phyloP scores from a whole-genome alignment of 1,140 invertebrate species.

The Octopus sinensis region DNA sequence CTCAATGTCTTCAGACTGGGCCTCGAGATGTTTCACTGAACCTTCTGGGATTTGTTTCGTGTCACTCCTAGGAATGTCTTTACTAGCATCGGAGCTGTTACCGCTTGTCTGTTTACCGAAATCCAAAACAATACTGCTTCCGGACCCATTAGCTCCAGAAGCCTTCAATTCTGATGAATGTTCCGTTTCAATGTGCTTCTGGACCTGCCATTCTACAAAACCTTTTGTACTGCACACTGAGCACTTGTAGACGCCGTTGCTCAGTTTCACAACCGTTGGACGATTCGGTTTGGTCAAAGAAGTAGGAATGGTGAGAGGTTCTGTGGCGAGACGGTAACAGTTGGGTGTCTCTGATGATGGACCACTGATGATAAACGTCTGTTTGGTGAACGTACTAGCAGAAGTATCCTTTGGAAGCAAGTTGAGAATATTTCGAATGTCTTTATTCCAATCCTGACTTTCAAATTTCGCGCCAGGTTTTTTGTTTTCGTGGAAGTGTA shows the following conservation, averaged over 20 bases:
- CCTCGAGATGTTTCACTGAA: background rate
- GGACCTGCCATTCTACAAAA: constrained; percentile 1
- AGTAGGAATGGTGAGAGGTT: background rate
- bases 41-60: background rate
- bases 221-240: constrained; percentile 5
- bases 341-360: background rate
- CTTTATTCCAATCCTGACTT: background rate
- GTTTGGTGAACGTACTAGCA: constrained; percentile 4
- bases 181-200: constrained; percentile 2
- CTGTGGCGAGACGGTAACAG: background rate
- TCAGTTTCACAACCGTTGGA: constrained; percentile 5
- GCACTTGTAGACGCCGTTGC: constrained; percentile 6
- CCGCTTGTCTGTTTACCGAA: background rate
- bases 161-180: background rate
- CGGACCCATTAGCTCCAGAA: background rate
- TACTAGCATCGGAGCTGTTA: background rate
- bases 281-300: constrained; percentile 5
- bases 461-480: constrained; percentile 4
- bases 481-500: constrained; percentile 1
- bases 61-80: background rate
- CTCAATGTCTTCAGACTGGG: background rate
- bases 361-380: constrained; percentile 1
- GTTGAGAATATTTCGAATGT: background rate
- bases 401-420: background rate
- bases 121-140: background rate